Percentiles rank a stretch among this genome's conserved stretches.
Evolutionary conservation across 2,797 vertebrate species (phyloP).

Genomic region (Pseudochirops corinnae): DNA sequence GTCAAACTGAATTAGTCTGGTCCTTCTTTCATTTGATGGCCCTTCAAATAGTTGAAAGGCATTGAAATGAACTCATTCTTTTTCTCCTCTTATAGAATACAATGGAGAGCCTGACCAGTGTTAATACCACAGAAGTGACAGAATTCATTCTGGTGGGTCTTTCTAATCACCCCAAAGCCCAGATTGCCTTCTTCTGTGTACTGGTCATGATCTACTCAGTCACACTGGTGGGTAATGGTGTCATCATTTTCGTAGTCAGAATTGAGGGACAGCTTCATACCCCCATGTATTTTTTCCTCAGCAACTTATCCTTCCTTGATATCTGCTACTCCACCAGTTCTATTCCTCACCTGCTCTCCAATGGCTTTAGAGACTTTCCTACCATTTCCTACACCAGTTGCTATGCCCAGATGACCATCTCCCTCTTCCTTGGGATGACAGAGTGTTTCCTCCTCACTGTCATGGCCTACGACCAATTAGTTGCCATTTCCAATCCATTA

Average conservation of each 20-base stretch:
- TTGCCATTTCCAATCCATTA: conserved; percentile 8
- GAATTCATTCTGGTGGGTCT: conserved; percentile 41
- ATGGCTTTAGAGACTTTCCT: conserved; percentile 26
- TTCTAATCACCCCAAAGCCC: conserved; percentile 41
- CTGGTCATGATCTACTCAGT: background rate
- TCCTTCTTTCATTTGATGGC: background rate
- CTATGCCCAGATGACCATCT: conserved; percentile 21
- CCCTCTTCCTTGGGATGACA: conserved; percentile 48
- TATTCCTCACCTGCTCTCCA: conserved; percentile 17
- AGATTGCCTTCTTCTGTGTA: conserved; percentile 37
- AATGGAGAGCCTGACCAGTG: conserved; percentile 40
- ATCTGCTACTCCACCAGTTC: conserved; percentile 47
- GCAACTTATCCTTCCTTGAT: conserved; percentile 1
- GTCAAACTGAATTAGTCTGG: background rate
- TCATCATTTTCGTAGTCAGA: conserved; percentile 34
- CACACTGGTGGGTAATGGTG: conserved; percentile 2
- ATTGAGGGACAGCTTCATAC: background rate
- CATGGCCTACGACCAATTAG: conserved; percentile 26
- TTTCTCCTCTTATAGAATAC: conserved; percentile 48
- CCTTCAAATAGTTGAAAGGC: background rate
- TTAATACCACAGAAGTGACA: conserved; percentile 39
- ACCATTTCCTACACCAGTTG: conserved; percentile 36
- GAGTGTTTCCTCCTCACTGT: conserved; percentile 5
- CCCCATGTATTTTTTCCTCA: conserved; percentile 49
- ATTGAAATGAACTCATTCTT: conserved; percentile 49